phyloP scores from a whole-genome alignment of 2,888 invertebrate genomes.

The Trissonchulus latispiculum region DNA sequence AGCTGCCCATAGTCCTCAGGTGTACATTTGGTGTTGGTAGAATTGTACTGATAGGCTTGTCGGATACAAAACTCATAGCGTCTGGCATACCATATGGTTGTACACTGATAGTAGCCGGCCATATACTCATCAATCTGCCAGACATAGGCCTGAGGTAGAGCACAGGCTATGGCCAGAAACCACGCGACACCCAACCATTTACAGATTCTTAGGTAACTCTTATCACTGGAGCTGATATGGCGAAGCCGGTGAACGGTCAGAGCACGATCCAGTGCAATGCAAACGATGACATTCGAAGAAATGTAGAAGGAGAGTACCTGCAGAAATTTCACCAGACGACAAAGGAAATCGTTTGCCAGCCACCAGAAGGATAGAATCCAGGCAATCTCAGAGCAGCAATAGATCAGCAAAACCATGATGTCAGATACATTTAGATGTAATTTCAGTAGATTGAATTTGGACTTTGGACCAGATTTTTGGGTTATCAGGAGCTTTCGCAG shows the following conservation, averaged over 20 bases:
- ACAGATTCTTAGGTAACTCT: not conserved
- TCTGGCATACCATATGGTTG: not conserved
- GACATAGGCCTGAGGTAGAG: constrained; percentile 35
- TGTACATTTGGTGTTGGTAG: not conserved
- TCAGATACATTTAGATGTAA: constrained; percentile 6
- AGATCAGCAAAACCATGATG: constrained; percentile 1
- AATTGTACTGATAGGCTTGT: not conserved
- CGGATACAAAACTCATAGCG: not conserved
- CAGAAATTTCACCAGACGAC: constrained; percentile 10
- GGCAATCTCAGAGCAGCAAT: not conserved
- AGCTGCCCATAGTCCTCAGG: not conserved
- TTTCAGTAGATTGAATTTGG: not conserved
- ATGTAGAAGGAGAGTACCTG: not conserved
- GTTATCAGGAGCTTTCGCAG: not conserved
- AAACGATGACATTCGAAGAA: constrained; percentile 8
- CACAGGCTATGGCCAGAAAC: constrained; percentile 31
- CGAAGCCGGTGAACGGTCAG: not conserved
- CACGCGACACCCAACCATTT: constrained; percentile 26
- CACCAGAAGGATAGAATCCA: constrained; percentile 5
- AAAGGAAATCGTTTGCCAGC: not conserved
- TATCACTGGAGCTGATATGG: not conserved
- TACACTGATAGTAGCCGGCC: not conserved
- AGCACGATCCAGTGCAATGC: constrained; percentile 12
- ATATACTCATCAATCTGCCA: constrained; percentile 18
- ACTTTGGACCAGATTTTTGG: not conserved